phyloP scores from a whole-genome alignment of 1,140 invertebrate genomes.

The Brachionus asplanchnoidis region DNA sequence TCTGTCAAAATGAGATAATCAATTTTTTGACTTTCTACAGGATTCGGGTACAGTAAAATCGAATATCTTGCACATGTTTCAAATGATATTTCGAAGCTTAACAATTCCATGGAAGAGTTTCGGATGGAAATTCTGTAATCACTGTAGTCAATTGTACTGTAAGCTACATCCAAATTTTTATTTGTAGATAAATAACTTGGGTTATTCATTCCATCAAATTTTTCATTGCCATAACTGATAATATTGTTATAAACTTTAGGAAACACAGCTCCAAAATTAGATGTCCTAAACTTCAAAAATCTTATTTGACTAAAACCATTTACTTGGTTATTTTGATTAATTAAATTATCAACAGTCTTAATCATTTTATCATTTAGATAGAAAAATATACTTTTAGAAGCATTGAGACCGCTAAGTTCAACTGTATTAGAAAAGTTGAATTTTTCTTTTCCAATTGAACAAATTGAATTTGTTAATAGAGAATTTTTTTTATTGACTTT shows the following conservation, averaged over 20 bases:
- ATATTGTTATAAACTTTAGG: not conserved
- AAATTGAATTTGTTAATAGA: not conserved
- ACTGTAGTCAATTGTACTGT: not conserved
- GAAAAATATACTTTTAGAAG: not conserved
- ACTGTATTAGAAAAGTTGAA: not conserved
- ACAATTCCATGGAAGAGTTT: not conserved
- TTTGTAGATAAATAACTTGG: not conserved
- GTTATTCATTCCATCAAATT: not conserved
- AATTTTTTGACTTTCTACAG: not conserved
- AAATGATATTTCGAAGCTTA: not conserved
- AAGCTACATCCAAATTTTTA: not conserved
- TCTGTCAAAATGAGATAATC: constrained; percentile 14
- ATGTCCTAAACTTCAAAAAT: not conserved
- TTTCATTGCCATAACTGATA: not conserved
- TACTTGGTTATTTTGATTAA: not conserved
- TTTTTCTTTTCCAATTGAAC: not conserved
- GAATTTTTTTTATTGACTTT: not conserved
- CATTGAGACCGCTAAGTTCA: not conserved
- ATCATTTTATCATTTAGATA: not conserved
- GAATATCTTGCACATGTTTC: constrained; percentile 30
- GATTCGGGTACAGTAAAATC: constrained; percentile 20
- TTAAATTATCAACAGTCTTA: not conserved
- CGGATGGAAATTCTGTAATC: not conserved
- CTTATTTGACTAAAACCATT: constrained; percentile 5
- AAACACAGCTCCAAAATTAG: not conserved